A percentile compares a stretch with the other conserved stretches of the same genome.
phyloP scores from a whole-genome alignment of 2,113 vertebrate species.

The Datnioides undecimradiatus region DNA sequence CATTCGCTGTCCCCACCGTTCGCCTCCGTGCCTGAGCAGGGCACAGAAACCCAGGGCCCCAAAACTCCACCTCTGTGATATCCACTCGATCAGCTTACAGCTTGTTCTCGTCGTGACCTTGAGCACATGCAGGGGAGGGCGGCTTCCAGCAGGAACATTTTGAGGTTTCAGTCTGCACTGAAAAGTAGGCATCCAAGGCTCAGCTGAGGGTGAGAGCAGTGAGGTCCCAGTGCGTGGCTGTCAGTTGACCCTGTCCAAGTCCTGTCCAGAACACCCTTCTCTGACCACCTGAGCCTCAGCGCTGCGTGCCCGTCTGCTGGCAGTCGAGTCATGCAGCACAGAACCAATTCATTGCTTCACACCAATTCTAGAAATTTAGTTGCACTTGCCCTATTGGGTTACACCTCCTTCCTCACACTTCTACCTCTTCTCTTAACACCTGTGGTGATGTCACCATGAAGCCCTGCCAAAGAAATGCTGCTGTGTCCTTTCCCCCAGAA shows the following conservation, averaged over 20 bases:
- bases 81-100: neutral
- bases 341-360: constrained; percentile 68
- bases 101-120: constrained; percentile 51
- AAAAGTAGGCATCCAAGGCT: constrained; percentile 19
- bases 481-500: constrained; percentile 2
- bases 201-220: constrained; percentile 18
- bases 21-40: neutral
- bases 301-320: constrained; percentile 13
- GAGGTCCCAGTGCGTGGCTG: constrained; percentile 30
- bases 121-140: neutral
- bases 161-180: neutral
- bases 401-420: constrained; percentile 53
- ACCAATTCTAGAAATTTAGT: constrained; percentile 67
- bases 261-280: constrained; percentile 12
- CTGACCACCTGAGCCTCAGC: constrained; percentile 68
- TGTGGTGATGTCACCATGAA: constrained; percentile 23
- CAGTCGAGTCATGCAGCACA: constrained; percentile 39
- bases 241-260: constrained; percentile 28
- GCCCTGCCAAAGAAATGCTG: constrained; percentile 5
- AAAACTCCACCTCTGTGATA: neutral
- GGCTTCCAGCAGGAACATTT: neutral
- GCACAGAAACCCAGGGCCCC: neutral
- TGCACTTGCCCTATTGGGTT: constrained; percentile 46
- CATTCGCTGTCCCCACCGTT: constrained; percentile 21
- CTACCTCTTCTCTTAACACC: constrained; percentile 31